Evolutionary conservation across 2,888 invertebrate species (phyloP), one percentile per base, ranked within the genome.

Genomic region (Empis stercorea): DNA sequence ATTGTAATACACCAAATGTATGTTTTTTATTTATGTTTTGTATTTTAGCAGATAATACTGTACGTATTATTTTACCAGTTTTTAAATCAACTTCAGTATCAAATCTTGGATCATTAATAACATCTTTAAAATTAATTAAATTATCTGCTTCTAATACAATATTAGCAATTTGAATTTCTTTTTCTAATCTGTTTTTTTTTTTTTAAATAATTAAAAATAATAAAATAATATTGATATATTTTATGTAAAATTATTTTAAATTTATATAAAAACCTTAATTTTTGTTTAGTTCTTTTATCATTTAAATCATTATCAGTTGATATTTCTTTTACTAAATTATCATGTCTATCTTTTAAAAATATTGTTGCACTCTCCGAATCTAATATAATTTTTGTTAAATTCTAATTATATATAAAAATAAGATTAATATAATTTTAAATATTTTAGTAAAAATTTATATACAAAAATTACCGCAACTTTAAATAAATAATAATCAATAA

Each of bases 1-100:
- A 61, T 59, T 77, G 75, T 1, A 79, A 73, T 1, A 77, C 72
- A 73, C 76, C 76, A 53, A 76, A 71, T 48, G 73, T 70, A 30
- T 70, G 69, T 7, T 65, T 61, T 44, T 73, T n/a, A n/a, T n/a
- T n/a, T n/a, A n/a, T 72, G 43, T 74, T 74, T 48, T 63, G 52
- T 40, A 79, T 73, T 0, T 78, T 78, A 46, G 73, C 69, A 14
- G 73, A 75, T 4, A 79, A 57, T 30, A 76, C 71, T 1, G 76
- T 72, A 45, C 77, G 65, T 1, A 75, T 75, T 2, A 77, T 74
- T 15, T 72, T 72, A 2, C 76, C 77, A 0, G 74, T 73, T 23
- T 71, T 71, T 5, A 71, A 69, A 53, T 78, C 77, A 13, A 75
- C 65, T 47, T 76, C 75, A 43, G 71, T 74, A 27, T 61, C 53